These are phyloP conservation scores for Pao palembangensis DNA, from an alignment of 2,113 vertebrate genomes.

Conservation along the genomic window DNA sequence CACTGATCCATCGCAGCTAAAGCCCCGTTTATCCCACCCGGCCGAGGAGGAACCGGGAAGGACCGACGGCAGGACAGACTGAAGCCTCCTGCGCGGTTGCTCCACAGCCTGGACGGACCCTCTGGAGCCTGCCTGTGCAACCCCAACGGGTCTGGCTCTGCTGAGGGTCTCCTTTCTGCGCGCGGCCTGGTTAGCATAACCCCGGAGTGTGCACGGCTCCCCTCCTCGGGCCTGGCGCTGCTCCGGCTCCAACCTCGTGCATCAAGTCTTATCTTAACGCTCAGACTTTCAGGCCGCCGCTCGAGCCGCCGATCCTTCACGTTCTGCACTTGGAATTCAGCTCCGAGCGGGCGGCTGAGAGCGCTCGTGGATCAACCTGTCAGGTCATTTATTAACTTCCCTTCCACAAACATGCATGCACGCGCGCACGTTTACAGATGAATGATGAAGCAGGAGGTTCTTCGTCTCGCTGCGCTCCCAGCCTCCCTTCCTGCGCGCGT, in stretches of 20 bases:
- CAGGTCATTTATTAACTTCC: not conserved
- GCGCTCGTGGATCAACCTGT: constrained; percentile 4
- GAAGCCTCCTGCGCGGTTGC: no score
- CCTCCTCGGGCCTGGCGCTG: constrained; percentile 9
- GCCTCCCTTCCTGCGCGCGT: not conserved
- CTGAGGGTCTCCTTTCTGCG: constrained; percentile 48
- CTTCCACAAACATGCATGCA: not conserved
- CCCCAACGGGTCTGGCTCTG: constrained; percentile 27
- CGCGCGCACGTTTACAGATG: not conserved
- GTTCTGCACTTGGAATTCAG: no score
- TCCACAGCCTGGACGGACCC: not conserved
- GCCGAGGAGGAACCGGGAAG: no score
- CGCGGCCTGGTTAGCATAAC: constrained; percentile 44
- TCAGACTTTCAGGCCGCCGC: constrained; percentile 2
- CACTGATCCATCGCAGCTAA: no score
- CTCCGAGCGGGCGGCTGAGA: no score
- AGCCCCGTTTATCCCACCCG: no score
- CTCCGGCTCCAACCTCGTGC: constrained; percentile 2
- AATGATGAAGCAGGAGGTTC: not conserved
- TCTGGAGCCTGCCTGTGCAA: constrained; percentile 20
- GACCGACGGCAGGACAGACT: no score
- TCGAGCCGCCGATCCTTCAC: no score
- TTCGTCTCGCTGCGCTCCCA: not conserved
- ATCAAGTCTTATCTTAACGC: constrained; percentile 17
- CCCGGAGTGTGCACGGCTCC: not conserved